A percentile compares a stretch with the other conserved stretches of the same genome.
Conservation (phyloP, 2,797 vertebrate genomes). For the Bovichtus variegatus region DNA sequence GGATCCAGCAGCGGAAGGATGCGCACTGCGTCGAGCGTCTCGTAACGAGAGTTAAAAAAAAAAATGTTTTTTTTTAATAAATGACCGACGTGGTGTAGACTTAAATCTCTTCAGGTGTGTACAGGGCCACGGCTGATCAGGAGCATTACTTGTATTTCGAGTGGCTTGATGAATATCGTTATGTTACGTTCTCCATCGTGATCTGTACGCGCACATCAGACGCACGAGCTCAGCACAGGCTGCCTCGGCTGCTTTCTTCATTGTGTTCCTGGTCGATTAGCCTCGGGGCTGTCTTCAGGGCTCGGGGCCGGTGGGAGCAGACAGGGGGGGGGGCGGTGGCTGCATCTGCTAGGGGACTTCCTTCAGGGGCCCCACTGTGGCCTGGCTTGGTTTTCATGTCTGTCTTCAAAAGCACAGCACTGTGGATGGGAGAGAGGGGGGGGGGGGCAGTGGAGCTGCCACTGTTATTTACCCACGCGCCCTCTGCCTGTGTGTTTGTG, state of each 20-base stretch:
- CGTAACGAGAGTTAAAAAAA: background rate
- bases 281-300: constrained; percentile 92
- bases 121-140: constrained; percentile 3
- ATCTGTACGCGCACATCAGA: constrained; percentile 42
- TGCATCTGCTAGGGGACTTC: constrained; percentile 88
- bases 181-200: constrained; percentile 36
- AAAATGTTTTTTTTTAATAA: background rate
- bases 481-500: constrained; percentile 17
- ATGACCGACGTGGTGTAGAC: background rate
- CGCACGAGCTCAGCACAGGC: constrained; percentile 18
- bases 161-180: constrained; percentile 44
- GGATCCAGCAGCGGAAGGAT: constrained; percentile 8
- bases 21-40: background rate
- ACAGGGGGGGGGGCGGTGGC: constrained; percentile 67
- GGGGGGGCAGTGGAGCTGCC: constrained; percentile 23
- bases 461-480: constrained; percentile 55
- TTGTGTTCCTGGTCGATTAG: constrained; percentile 89
- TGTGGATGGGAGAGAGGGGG: constrained; percentile 14
- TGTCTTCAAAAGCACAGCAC: constrained; percentile 75
- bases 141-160: constrained; percentile 31
- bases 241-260: constrained; percentile 57
- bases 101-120: constrained; percentile 3
- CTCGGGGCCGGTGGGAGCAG: constrained; percentile 83
- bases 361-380: constrained; percentile 68
- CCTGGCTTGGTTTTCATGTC: constrained; percentile 75